Base-by-base conservation (phyloP, 2,113 vertebrate species). In the Arvicanthis niloticus region DNA sequence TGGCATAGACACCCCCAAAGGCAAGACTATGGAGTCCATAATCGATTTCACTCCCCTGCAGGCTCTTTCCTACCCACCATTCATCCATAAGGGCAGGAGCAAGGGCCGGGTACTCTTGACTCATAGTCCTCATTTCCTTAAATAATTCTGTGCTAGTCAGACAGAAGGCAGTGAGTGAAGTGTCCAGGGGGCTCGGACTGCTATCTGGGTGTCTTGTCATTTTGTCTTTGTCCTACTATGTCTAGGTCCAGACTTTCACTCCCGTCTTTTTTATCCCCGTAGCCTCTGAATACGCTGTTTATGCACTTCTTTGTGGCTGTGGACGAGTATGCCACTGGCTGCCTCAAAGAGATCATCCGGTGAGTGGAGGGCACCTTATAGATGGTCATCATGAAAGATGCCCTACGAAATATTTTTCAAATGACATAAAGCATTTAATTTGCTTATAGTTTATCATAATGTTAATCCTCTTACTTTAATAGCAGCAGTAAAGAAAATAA, bases 241-340 rank as follows among this genome's bases (percentile, higher is more conserved):
- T 65, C 34, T 11, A 5, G 62, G 60, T 70, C 45, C 0, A 1
- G 78, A 67, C 48, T 91, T 85, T 82, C 21, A 45, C n/a, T 4
- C 0, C 0, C 34, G 11, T 68, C 58, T 26, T 80, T 9, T 84
- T 58, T 97, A 16, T 0, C 73, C 76, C 88, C 34, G 62, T 97
- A 99, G 99, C 98, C 99, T 40, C 89, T 99, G 97, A 99, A 99
- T 97, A 99, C 99, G 0, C 97, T 99, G 68, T 99, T 99, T 96
- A 68, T 99, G 97, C 99, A 99, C 96, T 98, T 99, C 40, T 99
- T 99, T 76, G 99, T 99, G 98, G 98, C 99, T 0, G 98, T 99
- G 97, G 92, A 98, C 0, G 97, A 97, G 70, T 99, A 98, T n/a
- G 95, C 98, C 1, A 15, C 93, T 16, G 98, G 97, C 29, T 98